Percentiles rank a stretch among this genome's conserved stretches.
Conservation (phyloP, 2,113 vertebrate species). For the Piaya cayana region DNA sequence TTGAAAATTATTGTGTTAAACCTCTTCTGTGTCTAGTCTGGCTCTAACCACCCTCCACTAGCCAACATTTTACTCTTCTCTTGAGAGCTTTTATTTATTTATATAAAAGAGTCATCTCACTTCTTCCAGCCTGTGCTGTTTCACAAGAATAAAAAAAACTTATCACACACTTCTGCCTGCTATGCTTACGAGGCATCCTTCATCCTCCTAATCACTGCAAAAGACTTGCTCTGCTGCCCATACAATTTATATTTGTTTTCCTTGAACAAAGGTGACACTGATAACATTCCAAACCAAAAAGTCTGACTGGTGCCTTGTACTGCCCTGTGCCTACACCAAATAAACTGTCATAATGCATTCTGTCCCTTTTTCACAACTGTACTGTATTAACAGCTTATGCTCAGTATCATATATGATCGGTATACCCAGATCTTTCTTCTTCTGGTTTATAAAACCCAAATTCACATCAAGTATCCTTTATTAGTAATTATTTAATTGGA, state of each 20-base stretch:
- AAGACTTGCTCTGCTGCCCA: not conserved
- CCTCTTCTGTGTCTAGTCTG: not conserved
- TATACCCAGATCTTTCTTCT: not conserved
- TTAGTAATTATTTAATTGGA: not conserved
- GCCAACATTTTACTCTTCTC: not conserved
- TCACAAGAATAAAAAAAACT: not conserved
- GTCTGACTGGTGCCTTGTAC: not conserved
- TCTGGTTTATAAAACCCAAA: not conserved
- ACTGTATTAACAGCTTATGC: not conserved
- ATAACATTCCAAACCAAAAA: not conserved
- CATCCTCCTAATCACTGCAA: not conserved
- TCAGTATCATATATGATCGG: not conserved
- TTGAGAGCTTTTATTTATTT: constrained; percentile 15
- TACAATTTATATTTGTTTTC: not conserved
- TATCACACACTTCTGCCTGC: not conserved
- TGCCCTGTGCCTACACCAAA: not conserved
- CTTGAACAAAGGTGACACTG: not conserved
- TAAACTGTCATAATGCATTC: not conserved
- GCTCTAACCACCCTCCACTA: not conserved
- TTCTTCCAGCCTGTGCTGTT: not conserved
- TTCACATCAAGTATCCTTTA: not conserved
- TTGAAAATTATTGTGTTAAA: not conserved
- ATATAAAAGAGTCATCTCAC: not conserved
- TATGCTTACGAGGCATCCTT: not conserved
- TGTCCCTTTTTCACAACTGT: not conserved